A percentile compares a stretch with the other conserved stretches of the same genome.
phyloP scores from a whole-genome alignment of 1,140 invertebrate species.

The Zophobas morio region DNA sequence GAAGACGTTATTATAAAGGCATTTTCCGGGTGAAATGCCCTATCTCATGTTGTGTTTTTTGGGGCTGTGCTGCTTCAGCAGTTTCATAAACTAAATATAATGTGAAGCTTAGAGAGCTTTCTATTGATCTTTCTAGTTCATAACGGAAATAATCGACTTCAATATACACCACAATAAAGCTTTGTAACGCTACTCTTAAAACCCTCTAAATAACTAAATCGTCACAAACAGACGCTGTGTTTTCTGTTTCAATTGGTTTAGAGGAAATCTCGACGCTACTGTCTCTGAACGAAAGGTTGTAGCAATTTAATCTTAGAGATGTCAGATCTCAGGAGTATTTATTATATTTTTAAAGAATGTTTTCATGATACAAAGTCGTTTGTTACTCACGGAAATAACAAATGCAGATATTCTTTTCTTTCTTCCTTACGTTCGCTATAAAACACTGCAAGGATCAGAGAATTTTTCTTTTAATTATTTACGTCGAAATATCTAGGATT shows the following conservation, averaged over 20 bases:
- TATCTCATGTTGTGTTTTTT: slow-evolving; percentile 36
- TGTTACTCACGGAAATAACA: no score
- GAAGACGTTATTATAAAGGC: slow-evolving; percentile 19
- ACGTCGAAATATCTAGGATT: no score
- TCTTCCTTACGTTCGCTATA: no score
- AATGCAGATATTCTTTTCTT: no score
- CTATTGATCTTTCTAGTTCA: slow-evolving; percentile 32
- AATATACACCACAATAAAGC: slow-evolving; percentile 21
- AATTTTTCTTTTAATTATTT: no score
- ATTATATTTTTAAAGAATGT: no score
- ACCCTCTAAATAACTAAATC: slow-evolving; percentile 1
- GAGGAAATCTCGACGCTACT: background rate
- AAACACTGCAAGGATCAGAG: no score
- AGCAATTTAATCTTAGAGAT: no score
- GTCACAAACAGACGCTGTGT: background rate
- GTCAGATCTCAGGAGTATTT: no score
- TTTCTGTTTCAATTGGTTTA: slow-evolving; percentile 1
- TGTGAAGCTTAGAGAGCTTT: slow-evolving; percentile 21
- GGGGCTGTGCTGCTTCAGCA: background rate
- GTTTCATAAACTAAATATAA: slow-evolving; percentile 32
- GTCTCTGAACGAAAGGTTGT: no score
- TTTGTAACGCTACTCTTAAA: background rate
- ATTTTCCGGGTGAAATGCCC: slow-evolving; percentile 41
- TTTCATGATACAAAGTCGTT: no score
- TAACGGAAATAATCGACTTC: slow-evolving; percentile 5